These are phyloP conservation scores for Eunapius fragilis DNA, from an alignment of 37 sponge, comb jelly and placozoan genomes.

Conservation along the genomic window DNA sequence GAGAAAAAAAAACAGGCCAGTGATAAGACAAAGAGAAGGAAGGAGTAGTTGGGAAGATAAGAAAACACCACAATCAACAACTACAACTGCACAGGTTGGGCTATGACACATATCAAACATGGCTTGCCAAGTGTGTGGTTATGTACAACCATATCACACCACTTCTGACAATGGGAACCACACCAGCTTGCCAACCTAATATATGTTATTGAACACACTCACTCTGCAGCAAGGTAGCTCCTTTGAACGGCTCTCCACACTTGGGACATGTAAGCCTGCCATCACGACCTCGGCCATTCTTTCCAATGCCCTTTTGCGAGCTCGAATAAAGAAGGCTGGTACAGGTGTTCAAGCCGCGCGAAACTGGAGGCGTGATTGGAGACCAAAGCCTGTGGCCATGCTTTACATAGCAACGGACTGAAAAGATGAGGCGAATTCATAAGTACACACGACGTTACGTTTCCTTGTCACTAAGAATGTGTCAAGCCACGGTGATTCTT, in stretches of 20 bases:
- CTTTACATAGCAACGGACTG: neutral
- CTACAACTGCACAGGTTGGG: neutral
- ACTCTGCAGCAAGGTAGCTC: conserved; percentile 25
- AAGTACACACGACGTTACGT: neutral
- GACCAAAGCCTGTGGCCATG: neutral
- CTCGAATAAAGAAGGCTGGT: neutral
- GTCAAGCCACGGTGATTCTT: neutral
- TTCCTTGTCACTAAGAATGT: neutral
- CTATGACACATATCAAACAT: no score
- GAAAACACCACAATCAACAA: neutral
- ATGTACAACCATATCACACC: neutral
- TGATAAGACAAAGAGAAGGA: neutral
- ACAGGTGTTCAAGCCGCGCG: neutral
- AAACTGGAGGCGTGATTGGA: neutral
- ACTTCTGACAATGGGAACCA: neutral
- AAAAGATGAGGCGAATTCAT: neutral
- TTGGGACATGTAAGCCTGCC: conserved; percentile 43
- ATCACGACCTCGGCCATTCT: conserved; percentile 1
- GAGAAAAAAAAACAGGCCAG: neutral
- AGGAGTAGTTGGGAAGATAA: neutral
- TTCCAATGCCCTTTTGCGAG: neutral
- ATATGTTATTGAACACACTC: no score
- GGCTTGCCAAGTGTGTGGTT: neutral
- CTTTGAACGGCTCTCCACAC: conserved; percentile 60
- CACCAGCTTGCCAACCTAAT: no score